Evolutionary conservation across 2,888 invertebrate genomes (phyloP), one percentile per base, ranked within the genome.

Genomic region (Luperina testacea): DNA sequence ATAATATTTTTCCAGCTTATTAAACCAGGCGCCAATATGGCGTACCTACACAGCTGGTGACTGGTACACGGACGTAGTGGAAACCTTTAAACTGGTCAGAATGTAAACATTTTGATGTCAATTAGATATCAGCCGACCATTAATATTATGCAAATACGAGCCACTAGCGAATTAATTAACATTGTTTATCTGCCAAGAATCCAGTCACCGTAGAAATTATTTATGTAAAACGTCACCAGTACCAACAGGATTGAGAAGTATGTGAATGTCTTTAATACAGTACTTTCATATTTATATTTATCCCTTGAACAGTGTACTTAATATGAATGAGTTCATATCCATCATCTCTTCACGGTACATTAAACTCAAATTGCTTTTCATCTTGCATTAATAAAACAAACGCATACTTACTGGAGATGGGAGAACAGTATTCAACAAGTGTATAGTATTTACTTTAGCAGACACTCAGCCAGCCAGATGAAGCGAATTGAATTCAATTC

Each of bases 21-120:
- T 57, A 63, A 67, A 72, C 63, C 71, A 61, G 53, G 71, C 73
- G 57, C 61, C 79, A 74, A 59, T 57, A 61, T 17, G 69, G 65
- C 68, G 74, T 69, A 9, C 27, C 9, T 7, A 38, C 27, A 68
- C 67, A 68, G 68, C 72, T 75, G 81, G 72, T 76, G 65, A 53
- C 72, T 53, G n/a, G 24, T 69, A 32, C 27, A 17, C n/a, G 48
- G 24, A 69, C 38, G 51, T 42, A 65, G 48, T 70, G 74, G 71
- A 83, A 78, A 79, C 57, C 75, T 81, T 67, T 70, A 78, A 71
- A 77, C 57, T 63, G 67, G 53, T 78, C n/a, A 75, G 76, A 82
- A 83, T 72, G 84, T 84, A 85, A 89, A 88, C 84, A 83, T 83
- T 85, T 79, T 81, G 78, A 83, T 84, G 80, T 80, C 83, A 88